phyloP scores from a whole-genome alignment of 2,113 vertebrate species.

The Strix uralensis region DNA sequence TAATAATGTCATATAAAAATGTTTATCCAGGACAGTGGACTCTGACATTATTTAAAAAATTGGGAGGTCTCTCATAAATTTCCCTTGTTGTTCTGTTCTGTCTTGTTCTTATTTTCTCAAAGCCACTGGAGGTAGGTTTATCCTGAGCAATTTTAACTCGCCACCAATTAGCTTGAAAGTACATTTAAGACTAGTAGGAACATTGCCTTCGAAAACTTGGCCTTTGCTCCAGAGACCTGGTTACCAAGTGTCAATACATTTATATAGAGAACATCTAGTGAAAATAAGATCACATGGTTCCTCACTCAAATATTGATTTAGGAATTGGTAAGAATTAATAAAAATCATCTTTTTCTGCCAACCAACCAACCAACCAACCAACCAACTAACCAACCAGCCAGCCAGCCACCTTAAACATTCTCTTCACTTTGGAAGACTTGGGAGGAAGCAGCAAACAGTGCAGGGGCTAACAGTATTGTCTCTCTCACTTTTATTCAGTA shows the following conservation, averaged over 20 bases:
- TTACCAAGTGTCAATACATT: background rate
- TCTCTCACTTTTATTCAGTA: background rate
- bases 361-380: background rate
- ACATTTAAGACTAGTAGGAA: background rate
- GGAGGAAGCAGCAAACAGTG: background rate
- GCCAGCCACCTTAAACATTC: background rate
- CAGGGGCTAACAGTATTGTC: background rate
- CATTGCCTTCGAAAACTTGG: background rate
- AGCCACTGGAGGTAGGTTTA: background rate
- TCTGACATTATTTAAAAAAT: background rate
- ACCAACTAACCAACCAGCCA: background rate
- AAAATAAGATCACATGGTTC: background rate
- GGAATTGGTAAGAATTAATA: background rate
- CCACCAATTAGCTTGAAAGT: background rate
- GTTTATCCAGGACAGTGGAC: background rate
- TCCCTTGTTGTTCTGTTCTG: background rate
- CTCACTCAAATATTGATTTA: background rate
- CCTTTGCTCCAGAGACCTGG: background rate
- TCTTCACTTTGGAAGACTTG: background rate
- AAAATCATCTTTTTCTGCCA: background rate
- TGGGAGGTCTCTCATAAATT: background rate
- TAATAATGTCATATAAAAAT: background rate
- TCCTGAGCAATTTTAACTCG: background rate
- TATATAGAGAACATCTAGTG: background rate
- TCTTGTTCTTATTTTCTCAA: background rate